Conservation (phyloP, 2,888 invertebrate species). For the Mesorhabditis belari region DNA sequence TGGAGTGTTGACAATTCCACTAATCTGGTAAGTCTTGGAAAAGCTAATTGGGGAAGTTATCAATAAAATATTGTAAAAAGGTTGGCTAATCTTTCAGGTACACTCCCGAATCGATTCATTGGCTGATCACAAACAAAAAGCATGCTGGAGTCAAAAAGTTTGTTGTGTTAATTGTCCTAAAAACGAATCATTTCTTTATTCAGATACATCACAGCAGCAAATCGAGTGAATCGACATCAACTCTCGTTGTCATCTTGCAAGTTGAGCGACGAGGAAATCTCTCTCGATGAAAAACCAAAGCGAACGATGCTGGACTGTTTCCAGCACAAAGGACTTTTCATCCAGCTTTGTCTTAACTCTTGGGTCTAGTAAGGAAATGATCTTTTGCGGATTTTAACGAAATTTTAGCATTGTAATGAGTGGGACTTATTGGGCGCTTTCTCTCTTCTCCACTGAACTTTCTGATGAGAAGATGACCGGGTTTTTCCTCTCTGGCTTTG, state of each 20-base stretch:
- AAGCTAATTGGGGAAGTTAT: not conserved
- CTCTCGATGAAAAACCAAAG: slow-evolving; percentile 7
- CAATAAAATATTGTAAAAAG: no score
- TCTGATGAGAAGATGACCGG: slow-evolving; percentile 47
- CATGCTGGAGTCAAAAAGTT: slow-evolving; percentile 25
- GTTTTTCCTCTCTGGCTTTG: slow-evolving; percentile 48
- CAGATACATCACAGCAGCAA: slow-evolving; percentile 30
- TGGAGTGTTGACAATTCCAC: slow-evolving; percentile 34
- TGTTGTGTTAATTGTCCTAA: not conserved
- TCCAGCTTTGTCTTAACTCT: slow-evolving; percentile 37
- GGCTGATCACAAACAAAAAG: slow-evolving; percentile 41
- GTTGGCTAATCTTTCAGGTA: slow-evolving; percentile 5
- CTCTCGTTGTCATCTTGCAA: no score
- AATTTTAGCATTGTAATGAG: slow-evolving; percentile 43
- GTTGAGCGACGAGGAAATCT: slow-evolving; percentile 13
- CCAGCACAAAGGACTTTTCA: slow-evolving; percentile 17
- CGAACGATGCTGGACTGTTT: slow-evolving; percentile 28
- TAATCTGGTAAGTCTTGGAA: slow-evolving; percentile 22
- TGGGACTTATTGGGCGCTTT: slow-evolving; percentile 49
- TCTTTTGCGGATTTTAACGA: not conserved
- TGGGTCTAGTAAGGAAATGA: slow-evolving; percentile 32
- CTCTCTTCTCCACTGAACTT: slow-evolving; percentile 46
- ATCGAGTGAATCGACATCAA: slow-evolving; percentile 37
- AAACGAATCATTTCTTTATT: not conserved
- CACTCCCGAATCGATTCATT: slow-evolving; percentile 44